Base-by-base conservation (phyloP, 2,113 vertebrate genomes). In the Ginglymostoma cirratum region DNA sequence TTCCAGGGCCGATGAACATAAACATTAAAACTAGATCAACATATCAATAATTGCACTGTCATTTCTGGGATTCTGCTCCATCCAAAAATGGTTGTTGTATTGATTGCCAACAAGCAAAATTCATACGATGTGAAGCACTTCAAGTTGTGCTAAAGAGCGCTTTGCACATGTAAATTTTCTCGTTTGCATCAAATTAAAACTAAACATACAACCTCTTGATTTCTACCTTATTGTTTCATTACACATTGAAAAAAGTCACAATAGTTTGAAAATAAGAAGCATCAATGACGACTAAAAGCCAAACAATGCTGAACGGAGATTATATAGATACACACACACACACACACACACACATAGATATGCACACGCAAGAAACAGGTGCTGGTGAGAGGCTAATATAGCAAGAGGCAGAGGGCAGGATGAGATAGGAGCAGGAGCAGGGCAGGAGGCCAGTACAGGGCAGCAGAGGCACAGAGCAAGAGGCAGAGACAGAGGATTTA, bases 371-470 rank as follows among this genome's bases (percentile, higher is more conserved):
- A 19, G n/a, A 92, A 17, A 92, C 55, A 38, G 55, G 15, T 55
- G 19, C 69, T 76, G 21, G 69, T 45, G 21, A 52, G 52, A 95
- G 23, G 38, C 45, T 78, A 66, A 95, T 55, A 80, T 17, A 34
- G 80, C 45, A 70, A 86, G 14, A 85, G 95, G 95, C 55, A 86
- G 52, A 61, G 95, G 52, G 76, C n/a, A 89, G 52, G 65, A 52
- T 38, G 69, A 89, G 5, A 61, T 66, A 21, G 95, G 34, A 78
- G 27, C 38, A 72, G 42, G 69, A 78, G 27, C 38, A 72, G 42
- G 69, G 14, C 12, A n/a, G 45, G 45, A 70, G 95, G 55, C 42
- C 38, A 89, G 52, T 34, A 89, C 27, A 61, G 48, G 80, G 48
- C 34, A 70, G 76, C 2, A 78, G 15, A 72, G 67, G 93, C 12